Evolutionary conservation across 2,113 vertebrate genomes (phyloP).

Genomic region (Gadus macrocephalus): DNA sequence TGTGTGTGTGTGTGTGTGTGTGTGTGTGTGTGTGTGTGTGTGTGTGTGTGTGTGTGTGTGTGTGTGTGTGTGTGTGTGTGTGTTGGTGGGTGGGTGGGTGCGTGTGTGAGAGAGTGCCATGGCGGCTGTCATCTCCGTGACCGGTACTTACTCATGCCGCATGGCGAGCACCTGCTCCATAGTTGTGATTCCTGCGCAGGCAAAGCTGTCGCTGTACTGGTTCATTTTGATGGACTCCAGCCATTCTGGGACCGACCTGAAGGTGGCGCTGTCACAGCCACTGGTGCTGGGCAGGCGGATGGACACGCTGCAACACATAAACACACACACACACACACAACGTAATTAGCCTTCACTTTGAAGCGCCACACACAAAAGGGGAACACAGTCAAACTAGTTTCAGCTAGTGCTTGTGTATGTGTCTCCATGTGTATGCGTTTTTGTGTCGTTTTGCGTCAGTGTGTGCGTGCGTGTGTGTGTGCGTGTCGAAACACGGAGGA

Average conservation of each 20-base stretch:
- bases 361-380: neutral
- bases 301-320: conserved; percentile 74
- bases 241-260: conserved; percentile 89
- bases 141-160: conserved; percentile 86
- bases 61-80: too few species aligned
- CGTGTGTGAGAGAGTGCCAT: neutral
- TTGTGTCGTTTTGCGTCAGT: too few species aligned
- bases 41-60: too few species aligned
- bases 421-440: neutral
- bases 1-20: too few species aligned
- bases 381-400: neutral
- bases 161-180: conserved; percentile 91
- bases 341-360: neutral
- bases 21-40: too few species aligned
- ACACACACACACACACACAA: neutral
- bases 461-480: too few species aligned
- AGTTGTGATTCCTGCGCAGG: conserved; percentile 80
- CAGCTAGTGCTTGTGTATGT: too few species aligned
- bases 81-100: too few species aligned
- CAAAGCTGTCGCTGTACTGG: conserved; percentile 88
- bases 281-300: conserved; percentile 95
- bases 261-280: conserved; percentile 81
- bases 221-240: conserved; percentile 95
- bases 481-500: conserved; percentile 4
- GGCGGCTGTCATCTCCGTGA: conserved; percentile 33